Evolutionary conservation across 2,797 vertebrate genomes (phyloP), one percentile per base, ranked within the genome.

Genomic region (Halcyon leucocephala): DNA sequence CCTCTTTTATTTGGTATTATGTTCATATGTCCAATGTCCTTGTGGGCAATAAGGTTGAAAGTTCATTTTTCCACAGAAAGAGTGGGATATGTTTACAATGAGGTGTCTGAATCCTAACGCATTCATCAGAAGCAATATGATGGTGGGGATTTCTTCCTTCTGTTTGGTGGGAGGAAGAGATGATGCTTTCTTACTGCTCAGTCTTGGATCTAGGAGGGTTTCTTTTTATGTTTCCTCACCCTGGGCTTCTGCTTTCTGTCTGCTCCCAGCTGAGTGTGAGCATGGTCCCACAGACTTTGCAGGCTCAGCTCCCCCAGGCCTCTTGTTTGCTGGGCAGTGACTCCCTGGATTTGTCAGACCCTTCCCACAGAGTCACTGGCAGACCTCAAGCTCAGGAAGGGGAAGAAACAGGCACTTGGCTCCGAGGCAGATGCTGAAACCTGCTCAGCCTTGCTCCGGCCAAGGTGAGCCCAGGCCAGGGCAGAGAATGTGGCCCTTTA

Each of bases 381-480:
- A 41, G 37, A 10, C 15, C 29, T 71, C 52, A 11, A 10, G 18
- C 29, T 71, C 52, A 11, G 57, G 25, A 7, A 52, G 18, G 4
- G 20, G 15, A 42, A 14, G 8, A 2, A 60, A 7, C 6, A 35
- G 8, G 26, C 3, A 19, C 2, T 0, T 65, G 46, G 18, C 3
- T 13, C 8, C 0, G 0, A n/a, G 29, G 54, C 18, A n/a, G 46
- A 14, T 1, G 1, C 33, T 57, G 9, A 58, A 66, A 74, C 3
- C 12, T n/a, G 16, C 8, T 11, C 29, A 90, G 72, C 12, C 14
- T 42, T 84, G 10, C 15, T 33, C 26, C 3, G 44, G 44, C 44
- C 44, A 46, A 46, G 44, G 10, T 21, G 44, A 4, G 12, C 6
- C 15, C 22, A 42, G 42, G 8, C 6, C 44, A 44, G 4, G 3